These are phyloP conservation scores for Mus minutoides DNA, from an alignment of 2,797 vertebrate species.

Conservation along the genomic window DNA sequence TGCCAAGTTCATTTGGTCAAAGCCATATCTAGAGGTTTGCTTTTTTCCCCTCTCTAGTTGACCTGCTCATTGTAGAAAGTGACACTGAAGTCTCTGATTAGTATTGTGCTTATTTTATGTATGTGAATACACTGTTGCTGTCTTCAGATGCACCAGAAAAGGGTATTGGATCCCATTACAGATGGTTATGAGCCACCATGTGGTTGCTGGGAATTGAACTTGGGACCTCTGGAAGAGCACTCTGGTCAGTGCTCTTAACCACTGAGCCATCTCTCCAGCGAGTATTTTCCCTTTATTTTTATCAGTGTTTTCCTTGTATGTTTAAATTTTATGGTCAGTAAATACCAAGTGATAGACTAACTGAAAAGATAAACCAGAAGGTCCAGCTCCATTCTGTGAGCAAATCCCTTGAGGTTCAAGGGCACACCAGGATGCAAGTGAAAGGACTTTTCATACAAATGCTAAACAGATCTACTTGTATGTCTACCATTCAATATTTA, in stretches of 20 bases:
- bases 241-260: too few species aligned
- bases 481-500: background rate
- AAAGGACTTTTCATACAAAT: too few species aligned
- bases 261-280: too few species aligned
- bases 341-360: background rate
- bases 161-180: too few species aligned
- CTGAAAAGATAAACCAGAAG: too few species aligned
- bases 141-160: too few species aligned
- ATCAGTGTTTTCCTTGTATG: background rate
- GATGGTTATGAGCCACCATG: too few species aligned
- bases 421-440: too few species aligned
- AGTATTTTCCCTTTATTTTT: background rate
- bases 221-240: too few species aligned
- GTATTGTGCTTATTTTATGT: background rate
- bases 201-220: too few species aligned
- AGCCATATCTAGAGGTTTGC: background rate
- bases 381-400: background rate
- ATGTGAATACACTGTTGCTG: too few species aligned
- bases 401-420: too few species aligned
- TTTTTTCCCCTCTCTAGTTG: background rate
- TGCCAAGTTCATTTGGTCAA: background rate
- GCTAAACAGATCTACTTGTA: background rate
- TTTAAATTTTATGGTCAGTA: background rate
- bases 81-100: background rate
- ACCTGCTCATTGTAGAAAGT: background rate